Conservation (phyloP, 2,888 invertebrate genomes). For the Idaea dimidiata region DNA sequence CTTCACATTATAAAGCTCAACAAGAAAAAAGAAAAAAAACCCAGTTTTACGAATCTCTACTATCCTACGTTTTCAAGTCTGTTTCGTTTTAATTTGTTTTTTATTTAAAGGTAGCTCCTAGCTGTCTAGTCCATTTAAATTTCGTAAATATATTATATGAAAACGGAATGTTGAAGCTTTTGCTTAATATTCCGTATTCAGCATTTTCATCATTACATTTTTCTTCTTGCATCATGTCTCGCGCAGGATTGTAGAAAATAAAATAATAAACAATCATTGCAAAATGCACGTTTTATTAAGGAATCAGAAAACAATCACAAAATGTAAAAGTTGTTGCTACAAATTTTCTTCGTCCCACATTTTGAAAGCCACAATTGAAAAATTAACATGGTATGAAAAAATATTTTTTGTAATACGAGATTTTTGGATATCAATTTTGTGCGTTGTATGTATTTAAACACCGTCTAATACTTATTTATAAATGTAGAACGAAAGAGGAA, state of each 20-base stretch:
- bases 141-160: too few species aligned
- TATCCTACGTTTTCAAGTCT: too few species aligned
- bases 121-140: too few species aligned
- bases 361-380: conserved; percentile 34
- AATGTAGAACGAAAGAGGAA: conserved; percentile 22
- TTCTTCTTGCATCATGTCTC: background rate
- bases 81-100: too few species aligned
- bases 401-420: conserved; percentile 22
- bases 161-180: too few species aligned
- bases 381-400: conserved; percentile 23
- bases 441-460: conserved; percentile 35
- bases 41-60: too few species aligned
- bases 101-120: too few species aligned
- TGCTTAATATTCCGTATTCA: too few species aligned
- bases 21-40: too few species aligned
- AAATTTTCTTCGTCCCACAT: conserved; percentile 45
- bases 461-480: conserved; percentile 16
- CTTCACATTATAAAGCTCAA: too few species aligned
- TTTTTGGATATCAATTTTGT: conserved; percentile 40
- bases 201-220: too few species aligned
- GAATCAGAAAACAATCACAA: conserved; percentile 64
- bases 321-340: conserved; percentile 55
- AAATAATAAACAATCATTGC: conserved; percentile 12
- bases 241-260: background rate
- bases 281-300: conserved; percentile 66